A percentile compares a stretch with the other conserved stretches of the same genome.
Conservation (phyloP, 2,797 vertebrate species). For the Sphenopsis melanotis region DNA sequence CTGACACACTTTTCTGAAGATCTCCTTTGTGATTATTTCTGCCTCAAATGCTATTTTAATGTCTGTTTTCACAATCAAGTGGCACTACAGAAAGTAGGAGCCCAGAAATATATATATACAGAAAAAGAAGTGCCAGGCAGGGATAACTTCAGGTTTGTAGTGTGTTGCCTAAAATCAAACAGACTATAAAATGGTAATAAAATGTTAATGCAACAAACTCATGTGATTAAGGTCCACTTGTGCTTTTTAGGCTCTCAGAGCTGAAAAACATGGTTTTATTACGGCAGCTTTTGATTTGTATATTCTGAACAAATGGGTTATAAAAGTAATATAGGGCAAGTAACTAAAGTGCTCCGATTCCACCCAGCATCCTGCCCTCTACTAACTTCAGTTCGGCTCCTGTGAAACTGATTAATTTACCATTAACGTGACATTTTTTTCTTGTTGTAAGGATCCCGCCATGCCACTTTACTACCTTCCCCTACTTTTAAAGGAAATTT, state of each 20-base stretch:
- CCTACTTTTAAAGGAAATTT: neutral
- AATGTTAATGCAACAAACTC: neutral
- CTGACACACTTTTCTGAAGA: neutral
- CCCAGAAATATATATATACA: neutral
- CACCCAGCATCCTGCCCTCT: neutral
- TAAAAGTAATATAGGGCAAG: neutral
- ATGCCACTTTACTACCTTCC: neutral
- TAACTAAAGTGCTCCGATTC: accelerated
- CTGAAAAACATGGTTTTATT: neutral
- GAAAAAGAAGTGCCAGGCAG: neutral
- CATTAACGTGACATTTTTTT: too few relatives aligned
- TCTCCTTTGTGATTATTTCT: neutral
- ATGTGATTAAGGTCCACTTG: neutral
- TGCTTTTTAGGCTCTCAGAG: neutral
- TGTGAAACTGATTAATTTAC: neutral
- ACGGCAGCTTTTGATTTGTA: neutral
- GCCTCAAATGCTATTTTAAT: neutral
- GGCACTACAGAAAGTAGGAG: neutral
- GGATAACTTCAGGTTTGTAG: neutral
- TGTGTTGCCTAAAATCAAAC: neutral
- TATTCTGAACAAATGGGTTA: neutral
- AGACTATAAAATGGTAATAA: neutral
- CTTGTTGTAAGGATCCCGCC: neutral
- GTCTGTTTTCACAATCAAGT: neutral
- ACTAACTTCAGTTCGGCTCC: neutral